Percentiles rank a stretch among this genome's conserved stretches.
phyloP scores from a whole-genome alignment of 2,797 vertebrate species.

The Menidia menidia region DNA sequence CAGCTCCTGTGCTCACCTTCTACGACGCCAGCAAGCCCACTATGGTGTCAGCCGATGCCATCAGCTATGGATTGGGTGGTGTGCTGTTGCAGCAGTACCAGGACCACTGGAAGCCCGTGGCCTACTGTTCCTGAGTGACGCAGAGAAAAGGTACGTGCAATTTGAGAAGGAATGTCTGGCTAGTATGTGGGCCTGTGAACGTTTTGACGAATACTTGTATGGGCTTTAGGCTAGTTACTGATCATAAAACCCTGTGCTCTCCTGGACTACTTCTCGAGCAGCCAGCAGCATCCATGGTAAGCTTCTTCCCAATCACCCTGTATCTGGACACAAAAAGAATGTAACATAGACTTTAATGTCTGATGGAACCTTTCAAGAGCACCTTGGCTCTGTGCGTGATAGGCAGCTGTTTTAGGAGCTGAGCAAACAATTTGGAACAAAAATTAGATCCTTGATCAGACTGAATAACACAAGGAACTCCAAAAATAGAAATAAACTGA shows the following conservation, averaged over 20 bases:
- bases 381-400: too few species aligned
- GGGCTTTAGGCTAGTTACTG: slow-evolving; percentile 11
- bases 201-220: slow-evolving; percentile 2
- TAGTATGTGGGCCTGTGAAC: slow-evolving; percentile 4
- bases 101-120: neutral
- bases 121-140: neutral
- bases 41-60: neutral
- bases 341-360: too few species aligned
- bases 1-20: neutral
- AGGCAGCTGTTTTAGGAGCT: too few species aligned
- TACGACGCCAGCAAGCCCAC: neutral
- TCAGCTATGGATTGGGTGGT: neutral
- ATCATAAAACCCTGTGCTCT: slow-evolving; percentile 12
- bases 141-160: neutral
- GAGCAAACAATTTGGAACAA: too few species aligned
- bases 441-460: too few species aligned
- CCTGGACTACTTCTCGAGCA: too few species aligned
- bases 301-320: too few species aligned
- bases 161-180: slow-evolving; percentile 16
- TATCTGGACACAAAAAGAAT: too few species aligned
- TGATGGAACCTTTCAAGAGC: too few species aligned
- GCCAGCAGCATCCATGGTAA: too few species aligned
- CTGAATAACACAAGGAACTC: too few species aligned
- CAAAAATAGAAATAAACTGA: too few species aligned
- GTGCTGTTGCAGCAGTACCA: neutral